phyloP scores from a whole-genome alignment of 2,888 invertebrate genomes.

The Caenorhabditis sp. region DNA sequence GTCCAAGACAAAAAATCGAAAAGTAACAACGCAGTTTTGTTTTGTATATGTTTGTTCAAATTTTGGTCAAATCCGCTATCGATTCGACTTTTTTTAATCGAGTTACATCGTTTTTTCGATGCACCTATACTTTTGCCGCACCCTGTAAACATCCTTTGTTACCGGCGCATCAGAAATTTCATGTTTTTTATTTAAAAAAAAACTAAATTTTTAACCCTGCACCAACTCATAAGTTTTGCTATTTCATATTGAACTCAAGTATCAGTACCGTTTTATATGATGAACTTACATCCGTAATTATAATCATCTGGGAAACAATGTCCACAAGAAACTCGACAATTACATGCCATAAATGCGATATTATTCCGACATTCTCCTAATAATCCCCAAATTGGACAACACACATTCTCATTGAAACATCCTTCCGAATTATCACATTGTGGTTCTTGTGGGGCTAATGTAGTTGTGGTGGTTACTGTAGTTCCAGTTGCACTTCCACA shows the following conservation, averaged over 20 bases:
- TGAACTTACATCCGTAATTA: conserved; percentile 55
- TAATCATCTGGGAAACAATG: conserved; percentile 66
- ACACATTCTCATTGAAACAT: conserved; percentile 67
- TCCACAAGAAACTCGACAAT: conserved; percentile 69
- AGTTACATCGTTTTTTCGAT: no score
- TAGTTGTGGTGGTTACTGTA: conserved; percentile 28
- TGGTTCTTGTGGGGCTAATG: conserved; percentile 21
- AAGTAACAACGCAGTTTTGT: no score
- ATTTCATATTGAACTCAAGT: neutral
- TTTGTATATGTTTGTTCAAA: no score
- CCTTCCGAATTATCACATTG: conserved; percentile 58
- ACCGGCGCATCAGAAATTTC: no score
- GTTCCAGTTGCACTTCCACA: conserved; percentile 45
- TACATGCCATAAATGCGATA: conserved; percentile 66
- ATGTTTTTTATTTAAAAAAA: no score
- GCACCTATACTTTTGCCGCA: no score
- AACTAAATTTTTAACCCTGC: no score
- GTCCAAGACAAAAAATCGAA: no score
- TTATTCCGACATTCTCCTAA: conserved; percentile 54
- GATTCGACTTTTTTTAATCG: no score
- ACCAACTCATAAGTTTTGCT: neutral
- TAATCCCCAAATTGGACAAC: conserved; percentile 60
- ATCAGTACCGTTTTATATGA: neutral
- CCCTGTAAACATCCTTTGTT: no score
- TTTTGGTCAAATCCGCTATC: no score